Base-by-base conservation (phyloP, 92 coral and sea anemone species). In the Zoanthus gigantus region DNA sequence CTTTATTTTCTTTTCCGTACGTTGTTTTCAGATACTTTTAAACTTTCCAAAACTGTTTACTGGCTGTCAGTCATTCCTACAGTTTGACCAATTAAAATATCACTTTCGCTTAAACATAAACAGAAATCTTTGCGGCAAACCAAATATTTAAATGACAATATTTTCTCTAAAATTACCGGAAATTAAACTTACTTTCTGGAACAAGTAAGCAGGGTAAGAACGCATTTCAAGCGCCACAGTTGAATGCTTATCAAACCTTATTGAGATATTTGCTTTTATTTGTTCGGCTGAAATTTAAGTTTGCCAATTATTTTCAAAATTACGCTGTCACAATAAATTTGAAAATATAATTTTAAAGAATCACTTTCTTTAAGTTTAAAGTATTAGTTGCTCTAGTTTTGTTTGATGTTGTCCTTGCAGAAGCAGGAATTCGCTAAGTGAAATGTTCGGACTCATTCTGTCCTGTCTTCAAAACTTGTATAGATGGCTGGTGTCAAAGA, bases 381-480 rank as follows among this genome's bases (percentile, higher is more conserved):
- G 68, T 77, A 23, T 53, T 3, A 29, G 67, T 53, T 31, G 28
- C 29, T 77, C 31, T 17, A 11, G 34, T 56, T 6, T 77, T 53
- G 67, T 31, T 18, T 77, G 12, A 77, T 18, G 14, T 47, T 63
- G 37, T 46, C 45, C 75, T 65, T 81, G 6, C 23, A 23, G 75
- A 81, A 81, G 29, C 75, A 81, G 85, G 75, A 81, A 81, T 81
- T 81, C 85, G 85, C 23, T 81, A 81, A 81, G 74, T 66, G 85
- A 65, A 44, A 45, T 50, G 67, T 37, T 12, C 47, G 3, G 45
- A 47, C 63, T 18, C 12, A 7, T 77, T 54, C 12, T 31, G 68
- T 54, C 82, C 17, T 77, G 68, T 77, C 60, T 13, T 12, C 6
- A 45, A 44, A 53, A 16, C 2, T 58, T 65, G 60, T 71, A 54